Base-by-base conservation (phyloP, 2,113 vertebrate genomes). In the Malurus alboscapulatus region DNA sequence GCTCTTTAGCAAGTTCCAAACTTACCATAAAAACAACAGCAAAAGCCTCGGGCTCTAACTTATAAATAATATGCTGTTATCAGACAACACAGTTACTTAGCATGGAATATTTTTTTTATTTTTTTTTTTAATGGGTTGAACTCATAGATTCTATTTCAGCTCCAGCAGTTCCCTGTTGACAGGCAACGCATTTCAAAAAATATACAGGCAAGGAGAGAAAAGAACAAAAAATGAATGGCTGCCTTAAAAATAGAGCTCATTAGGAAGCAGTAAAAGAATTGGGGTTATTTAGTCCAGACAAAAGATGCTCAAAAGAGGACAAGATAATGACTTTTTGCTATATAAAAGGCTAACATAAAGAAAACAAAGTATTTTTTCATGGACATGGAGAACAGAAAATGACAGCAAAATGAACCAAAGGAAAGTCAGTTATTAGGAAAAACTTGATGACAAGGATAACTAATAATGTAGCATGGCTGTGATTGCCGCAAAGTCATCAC, bases 241-340 rank as follows among this genome's bases (percentile, higher is more conserved):
- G 55, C 34, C 73, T 95, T 57, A 79, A 92, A 86, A 92, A 90
- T 2, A 83, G 55, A 90, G 30, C 51, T 93, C 62, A 63, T 83
- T 81, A 81, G 42, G 47, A 91, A 89, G 78, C 51, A 25, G 26
- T 48, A 62, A 45, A 91, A 84, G 50, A 91, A 84, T 18, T 38
- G 4, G 38, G 17, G 47, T 73, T 91, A 69, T 84, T 95, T 58
- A 88, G 68, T 69, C 32, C 54, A 62, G 47, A 94, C 51, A 84
- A 84, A 93, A 87, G 65, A 84, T 32, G 26, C 36, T 71, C n/a
- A 73, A 84, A 27, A 89, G 38, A 73, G 40, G 4, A 76, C 50
- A 91, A 88, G 38, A 69, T 66, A 91, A 86, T 61, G 38, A 74
- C 38, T 87, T 91, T 74, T 89, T 34, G 69, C 50, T 53, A 69